phyloP scores from a whole-genome alignment of 1,140 invertebrate genomes.

The Orchestia grillus region DNA sequence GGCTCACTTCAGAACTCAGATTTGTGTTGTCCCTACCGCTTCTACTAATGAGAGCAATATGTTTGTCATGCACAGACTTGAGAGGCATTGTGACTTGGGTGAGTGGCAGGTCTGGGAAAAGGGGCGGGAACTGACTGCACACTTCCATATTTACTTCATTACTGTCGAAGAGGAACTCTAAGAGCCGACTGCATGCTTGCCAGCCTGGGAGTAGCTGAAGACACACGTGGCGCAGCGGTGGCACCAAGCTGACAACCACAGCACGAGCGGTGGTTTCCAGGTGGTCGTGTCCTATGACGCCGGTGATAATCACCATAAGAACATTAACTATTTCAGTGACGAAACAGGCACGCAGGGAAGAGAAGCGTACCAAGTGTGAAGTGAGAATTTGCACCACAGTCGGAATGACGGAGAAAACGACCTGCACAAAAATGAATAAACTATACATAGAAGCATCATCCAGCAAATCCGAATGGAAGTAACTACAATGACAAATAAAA shows the following conservation, averaged over 20 bases:
- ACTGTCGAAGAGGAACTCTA: background rate
- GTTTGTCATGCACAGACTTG: background rate
- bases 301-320: background rate
- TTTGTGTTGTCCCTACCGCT: background rate
- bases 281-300: background rate
- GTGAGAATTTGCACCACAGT: background rate
- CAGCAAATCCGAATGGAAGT: background rate
- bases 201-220: background rate
- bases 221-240: background rate
- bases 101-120: background rate
- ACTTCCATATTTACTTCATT: background rate
- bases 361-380: background rate
- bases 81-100: background rate
- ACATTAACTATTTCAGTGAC: background rate
- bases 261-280: background rate
- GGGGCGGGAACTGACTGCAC: background rate
- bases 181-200: background rate
- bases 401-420: background rate
- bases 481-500: background rate
- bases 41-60: background rate
- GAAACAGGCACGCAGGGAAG: background rate
- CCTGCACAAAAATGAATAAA: background rate
- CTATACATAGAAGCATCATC: background rate
- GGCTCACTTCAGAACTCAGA: background rate
- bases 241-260: background rate